Evolutionary conservation across 1,140 invertebrate species (phyloP).

Genomic region (Bemisia tabaci): DNA sequence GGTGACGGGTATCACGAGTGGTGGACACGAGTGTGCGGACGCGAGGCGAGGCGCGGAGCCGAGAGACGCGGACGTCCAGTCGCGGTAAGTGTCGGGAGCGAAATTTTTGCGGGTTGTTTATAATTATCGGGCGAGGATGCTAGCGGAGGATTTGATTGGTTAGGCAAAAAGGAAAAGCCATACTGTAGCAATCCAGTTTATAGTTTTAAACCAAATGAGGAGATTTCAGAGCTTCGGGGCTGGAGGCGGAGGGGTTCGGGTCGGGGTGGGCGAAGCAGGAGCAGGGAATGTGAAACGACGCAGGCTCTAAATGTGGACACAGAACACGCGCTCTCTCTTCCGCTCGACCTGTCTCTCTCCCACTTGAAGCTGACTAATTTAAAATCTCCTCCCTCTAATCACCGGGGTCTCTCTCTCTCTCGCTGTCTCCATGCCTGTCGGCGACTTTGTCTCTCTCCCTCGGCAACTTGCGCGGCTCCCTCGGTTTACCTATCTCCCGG

Average conservation of each 20-base stretch:
- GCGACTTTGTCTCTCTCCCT: conserved; percentile 5
- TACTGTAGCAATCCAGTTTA: background rate
- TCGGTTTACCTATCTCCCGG: conserved; percentile 22
- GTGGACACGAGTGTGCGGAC: too few relatives aligned
- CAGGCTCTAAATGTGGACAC: background rate
- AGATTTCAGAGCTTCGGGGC: background rate
- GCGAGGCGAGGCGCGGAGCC: too few relatives aligned
- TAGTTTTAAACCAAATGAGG: background rate
- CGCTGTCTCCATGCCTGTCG: conserved; percentile 6
- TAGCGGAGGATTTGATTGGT: background rate
- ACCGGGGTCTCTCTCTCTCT: conserved; percentile 14
- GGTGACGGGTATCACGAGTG: too few relatives aligned
- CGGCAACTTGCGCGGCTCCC: conserved; percentile 10
- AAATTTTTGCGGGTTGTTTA: background rate
- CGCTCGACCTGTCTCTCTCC: background rate
- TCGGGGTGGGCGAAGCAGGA: background rate
- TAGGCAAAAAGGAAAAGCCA: background rate
- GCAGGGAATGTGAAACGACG: background rate
- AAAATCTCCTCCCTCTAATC: conserved; percentile 14
- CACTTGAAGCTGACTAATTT: background rate
- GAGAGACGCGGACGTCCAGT: too few relatives aligned
- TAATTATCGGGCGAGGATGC: background rate
- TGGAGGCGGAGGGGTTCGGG: too few relatives aligned
- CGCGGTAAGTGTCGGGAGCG: background rate
- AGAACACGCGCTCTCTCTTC: conserved; percentile 1